Base-by-base conservation (phyloP, 2,797 vertebrate genomes). In the Cyprinella venusta region DNA sequence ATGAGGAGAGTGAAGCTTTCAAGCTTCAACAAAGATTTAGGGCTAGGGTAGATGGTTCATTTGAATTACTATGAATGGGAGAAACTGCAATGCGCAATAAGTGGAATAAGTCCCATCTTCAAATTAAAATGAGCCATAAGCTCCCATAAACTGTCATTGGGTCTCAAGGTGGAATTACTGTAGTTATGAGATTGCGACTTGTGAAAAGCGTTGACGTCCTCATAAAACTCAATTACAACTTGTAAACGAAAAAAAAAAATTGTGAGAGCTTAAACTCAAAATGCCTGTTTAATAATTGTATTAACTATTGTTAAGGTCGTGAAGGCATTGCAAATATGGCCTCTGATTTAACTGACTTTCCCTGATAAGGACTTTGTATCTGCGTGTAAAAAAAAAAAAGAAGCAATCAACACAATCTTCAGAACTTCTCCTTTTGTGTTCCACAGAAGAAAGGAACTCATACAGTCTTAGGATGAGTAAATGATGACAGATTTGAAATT, bases 341-440 rank as follows among this genome's bases (percentile, higher is more conserved):
- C 1, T 6, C 1, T 15, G 4, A 38, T 18, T 40, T 19, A 76
- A 59, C 36, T 21, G 4, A 70, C 0, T 50, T n/a, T 36, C 50
- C 50, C 36, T 18, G 7, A 56, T 59, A 40, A 6, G 18, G 2
- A 72, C 2, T 26, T 8, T 50, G 69, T 30, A 50, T 19, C 4
- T 6, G 6, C 0, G 19, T 38, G 1, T 13, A 33, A 33, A 72
- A 24, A 5, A 72, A 24, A 5, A 24, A 59, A 10, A 9, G 38
- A 45, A 40, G 30, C 10, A 54, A 36, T 75, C 72, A 59, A 12
- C 54, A 26, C 54, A 76, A 76, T 59, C 74, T 26, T 40, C 52
- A 40, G 15, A 61, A 59, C 36, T 76, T 76, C 33, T 42, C 33
- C 8, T 76, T 76, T 42, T 42, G n/a, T 26, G 15, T 76, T 76